Base-by-base conservation (phyloP, 2,797 vertebrate genomes). In the Cyclopterus lumpus region DNA sequence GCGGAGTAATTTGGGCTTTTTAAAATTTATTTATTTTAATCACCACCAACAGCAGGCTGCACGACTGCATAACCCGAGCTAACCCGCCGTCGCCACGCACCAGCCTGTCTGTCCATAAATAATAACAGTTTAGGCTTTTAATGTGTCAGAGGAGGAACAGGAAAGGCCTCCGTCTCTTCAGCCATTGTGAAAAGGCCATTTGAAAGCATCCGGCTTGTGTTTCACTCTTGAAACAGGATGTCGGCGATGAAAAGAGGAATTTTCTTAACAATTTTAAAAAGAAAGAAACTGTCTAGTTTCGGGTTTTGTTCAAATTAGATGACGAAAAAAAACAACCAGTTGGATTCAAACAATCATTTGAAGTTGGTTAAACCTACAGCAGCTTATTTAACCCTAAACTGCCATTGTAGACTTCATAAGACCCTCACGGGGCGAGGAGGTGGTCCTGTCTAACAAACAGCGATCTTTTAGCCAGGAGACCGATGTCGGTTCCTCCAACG, bases 61-160 rank as follows among this genome's bases (percentile, higher is more conserved):
- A 62, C 4, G 2, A 26, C 55, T 58, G 49, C 66, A 54, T 55
- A 57, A 68, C 42, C 48, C 5, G 6, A 49, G 68, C 38, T n/a
- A 42, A 61, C 42, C 59, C 10, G 16, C 34, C 44, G 22, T 48
- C 1, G 0, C 44, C 34, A 42, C 30, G 46, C 60, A 42, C 9
- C 70, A 0, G 20, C 71, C 38, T 36, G 54, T 55, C 69, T n/a
- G 38, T 9, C 3, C 49, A 57, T 40, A 49, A 79, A 85, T 73
- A 80, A 78, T 65, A 57, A 72, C 65, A 60, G 61, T 44, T 60
- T 0, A 65, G 62, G 32, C 42, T 32, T 76, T 82, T 71, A 63
- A 73, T 51, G 67, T 74, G 77, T 59, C 79, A 20, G 18, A 51
- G 26, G 51, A 22, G 38, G 53, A 65, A 22, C 53, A 32, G 48